Conservation (phyloP, 2,888 invertebrate genomes). For the Cinara cedri region DNA sequence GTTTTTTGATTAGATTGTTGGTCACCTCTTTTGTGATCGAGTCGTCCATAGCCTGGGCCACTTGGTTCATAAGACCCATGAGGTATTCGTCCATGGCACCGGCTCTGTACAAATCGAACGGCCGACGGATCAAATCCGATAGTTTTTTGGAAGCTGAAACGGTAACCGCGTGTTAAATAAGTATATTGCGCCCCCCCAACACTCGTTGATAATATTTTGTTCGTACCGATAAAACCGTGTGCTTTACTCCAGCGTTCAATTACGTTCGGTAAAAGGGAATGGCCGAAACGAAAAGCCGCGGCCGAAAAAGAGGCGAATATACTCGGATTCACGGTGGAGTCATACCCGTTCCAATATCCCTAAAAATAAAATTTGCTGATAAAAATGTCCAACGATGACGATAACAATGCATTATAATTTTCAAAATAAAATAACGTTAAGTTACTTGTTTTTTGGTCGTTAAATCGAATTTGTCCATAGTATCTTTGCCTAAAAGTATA, state of each 20-base stretch:
- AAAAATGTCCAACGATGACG: background rate
- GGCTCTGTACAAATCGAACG: constrained; percentile 87
- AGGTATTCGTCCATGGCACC: constrained; percentile 90
- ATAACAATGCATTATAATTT: background rate
- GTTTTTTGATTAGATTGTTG: constrained; percentile 83
- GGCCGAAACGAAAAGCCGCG: constrained; percentile 90
- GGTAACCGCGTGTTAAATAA: background rate
- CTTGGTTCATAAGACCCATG: constrained; percentile 92
- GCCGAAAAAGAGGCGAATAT: constrained; percentile 89
- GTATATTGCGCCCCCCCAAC: background rate
- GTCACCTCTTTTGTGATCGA: constrained; percentile 86
- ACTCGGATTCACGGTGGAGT: constrained; percentile 82
- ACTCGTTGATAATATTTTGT: background rate
- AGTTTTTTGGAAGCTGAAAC: constrained; percentile 82
- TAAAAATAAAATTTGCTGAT: constrained; percentile 63
- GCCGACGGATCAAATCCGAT: constrained; percentile 85
- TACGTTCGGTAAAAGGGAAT: constrained; percentile 86
- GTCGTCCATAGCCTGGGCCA: constrained; percentile 93
- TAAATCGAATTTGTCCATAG: constrained; percentile 89
- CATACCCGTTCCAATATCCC: constrained; percentile 85
- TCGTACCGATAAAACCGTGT: constrained; percentile 84
- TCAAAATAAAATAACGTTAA: no score
- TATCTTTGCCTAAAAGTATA: constrained; percentile 84
- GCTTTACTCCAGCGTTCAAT: constrained; percentile 94
- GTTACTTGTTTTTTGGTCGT: constrained; percentile 79